These are phyloP conservation scores for Leptodactylus fallax DNA, from an alignment of 2,797 vertebrate species.

Conservation along the genomic window DNA sequence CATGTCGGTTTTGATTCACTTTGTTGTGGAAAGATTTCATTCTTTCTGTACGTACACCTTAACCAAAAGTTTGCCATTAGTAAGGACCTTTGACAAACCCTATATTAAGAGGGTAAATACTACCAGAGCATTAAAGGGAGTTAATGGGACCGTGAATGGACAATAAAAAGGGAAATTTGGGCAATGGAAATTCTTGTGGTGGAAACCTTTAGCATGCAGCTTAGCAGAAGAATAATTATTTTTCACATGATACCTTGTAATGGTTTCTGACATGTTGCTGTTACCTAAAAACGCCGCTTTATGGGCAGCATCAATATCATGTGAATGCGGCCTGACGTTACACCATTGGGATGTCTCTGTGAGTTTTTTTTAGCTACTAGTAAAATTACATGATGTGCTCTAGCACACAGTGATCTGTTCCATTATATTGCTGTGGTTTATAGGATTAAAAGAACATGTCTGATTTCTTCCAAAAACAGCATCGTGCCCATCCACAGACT, in stretches of 20 bases:
- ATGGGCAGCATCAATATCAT: slow-evolving; percentile 14
- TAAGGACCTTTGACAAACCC: slow-evolving; percentile 21
- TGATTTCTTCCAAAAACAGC: no score
- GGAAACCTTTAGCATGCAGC: not conserved
- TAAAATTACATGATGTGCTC: not conserved
- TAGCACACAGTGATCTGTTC: not conserved
- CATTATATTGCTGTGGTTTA: not conserved
- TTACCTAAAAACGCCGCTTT: not conserved
- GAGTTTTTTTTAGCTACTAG: not conserved
- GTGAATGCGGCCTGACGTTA: not conserved
- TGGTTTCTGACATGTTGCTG: slow-evolving; percentile 16
- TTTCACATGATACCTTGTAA: slow-evolving; percentile 6
- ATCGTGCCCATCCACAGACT: no score
- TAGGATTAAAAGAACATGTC: not conserved
- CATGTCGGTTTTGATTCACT: slow-evolving; percentile 9
- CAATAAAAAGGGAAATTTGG: slow-evolving; percentile 26
- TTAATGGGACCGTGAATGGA: slow-evolving; percentile 38
- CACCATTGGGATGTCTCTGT: not conserved
- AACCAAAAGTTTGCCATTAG: slow-evolving; percentile 34
- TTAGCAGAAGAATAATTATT: slow-evolving; percentile 12
- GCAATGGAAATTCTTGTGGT: slow-evolving; percentile 12
- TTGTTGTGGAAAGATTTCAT: slow-evolving; percentile 39
- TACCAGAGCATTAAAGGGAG: slow-evolving; percentile 19
- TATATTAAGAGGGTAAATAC: slow-evolving; percentile 11
- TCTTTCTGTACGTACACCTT: slow-evolving; percentile 30